Evolutionary conservation across 1,140 invertebrate genomes (phyloP).

Genomic region (Eriocheir sinensis): DNA sequence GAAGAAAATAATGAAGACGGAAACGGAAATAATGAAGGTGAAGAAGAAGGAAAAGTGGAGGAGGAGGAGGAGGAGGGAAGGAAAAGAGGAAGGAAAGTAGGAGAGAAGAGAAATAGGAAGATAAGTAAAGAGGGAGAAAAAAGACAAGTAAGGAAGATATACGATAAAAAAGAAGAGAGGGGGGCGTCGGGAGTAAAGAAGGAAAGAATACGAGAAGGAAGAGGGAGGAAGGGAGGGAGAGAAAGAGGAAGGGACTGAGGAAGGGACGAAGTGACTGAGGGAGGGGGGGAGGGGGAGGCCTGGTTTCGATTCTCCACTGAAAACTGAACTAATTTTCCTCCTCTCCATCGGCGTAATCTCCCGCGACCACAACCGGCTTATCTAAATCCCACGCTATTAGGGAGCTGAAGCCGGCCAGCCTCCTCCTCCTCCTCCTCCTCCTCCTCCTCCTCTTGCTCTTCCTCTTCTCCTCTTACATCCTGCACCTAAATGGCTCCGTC

Average conservation of each 20-base stretch:
- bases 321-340: slow-evolving; percentile 27
- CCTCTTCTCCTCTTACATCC: neutral
- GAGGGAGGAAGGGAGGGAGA: neutral
- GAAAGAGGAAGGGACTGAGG: neutral
- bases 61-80: neutral
- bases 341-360: slow-evolving; percentile 21
- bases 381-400: slow-evolving; percentile 69
- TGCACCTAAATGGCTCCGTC: neutral
- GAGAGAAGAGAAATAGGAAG: neutral
- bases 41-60: neutral
- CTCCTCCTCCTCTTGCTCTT: neutral
- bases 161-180: neutral
- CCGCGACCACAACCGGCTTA: slow-evolving; percentile 58
- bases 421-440: neutral
- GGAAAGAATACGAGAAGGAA: neutral
- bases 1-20: slow-evolving; percentile 28
- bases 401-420: slow-evolving; percentile 12
- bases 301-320: neutral
- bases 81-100: neutral
- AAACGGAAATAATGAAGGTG: neutral
- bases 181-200: neutral
- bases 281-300: neutral
- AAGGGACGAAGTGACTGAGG: neutral
- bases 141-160: neutral
- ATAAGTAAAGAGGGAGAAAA: neutral